A percentile compares a stretch with the other conserved stretches of the same genome.
phyloP scores from a whole-genome alignment of 2,888 invertebrate species.

The Mythimna pallens region DNA sequence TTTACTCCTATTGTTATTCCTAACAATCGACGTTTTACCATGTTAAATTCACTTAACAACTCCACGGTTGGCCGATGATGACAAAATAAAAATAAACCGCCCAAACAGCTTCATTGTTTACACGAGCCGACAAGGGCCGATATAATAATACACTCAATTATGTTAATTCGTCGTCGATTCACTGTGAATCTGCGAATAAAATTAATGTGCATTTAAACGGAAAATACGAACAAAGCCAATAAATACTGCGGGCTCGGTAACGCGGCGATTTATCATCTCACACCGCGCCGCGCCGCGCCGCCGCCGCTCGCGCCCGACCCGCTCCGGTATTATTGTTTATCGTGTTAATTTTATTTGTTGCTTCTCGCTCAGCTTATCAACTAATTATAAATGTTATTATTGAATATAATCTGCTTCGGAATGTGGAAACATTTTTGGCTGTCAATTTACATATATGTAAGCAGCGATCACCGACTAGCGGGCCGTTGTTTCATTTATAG shows the following conservation, averaged over 20 bases:
- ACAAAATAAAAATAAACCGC: slow-evolving; percentile 68
- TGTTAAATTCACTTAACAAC: slow-evolving; percentile 47
- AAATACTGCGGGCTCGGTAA: slow-evolving; percentile 82
- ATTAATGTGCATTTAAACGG: slow-evolving; percentile 88
- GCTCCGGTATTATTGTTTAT: slow-evolving; percentile 83
- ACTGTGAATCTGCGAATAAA: slow-evolving; percentile 87
- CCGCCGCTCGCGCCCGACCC: slow-evolving; percentile 45
- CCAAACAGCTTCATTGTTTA: slow-evolving; percentile 70
- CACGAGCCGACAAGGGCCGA: slow-evolving; percentile 75
- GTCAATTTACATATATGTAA: slow-evolving; percentile 77
- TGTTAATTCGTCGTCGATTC: slow-evolving; percentile 88
- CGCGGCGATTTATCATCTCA: slow-evolving; percentile 86
- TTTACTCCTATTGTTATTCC: slow-evolving; percentile 26
- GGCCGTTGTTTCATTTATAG: slow-evolving; percentile 76
- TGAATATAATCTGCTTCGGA: slow-evolving; percentile 81
- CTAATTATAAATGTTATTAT: slow-evolving; percentile 85
- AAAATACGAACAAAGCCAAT: slow-evolving; percentile 87
- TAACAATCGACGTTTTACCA: slow-evolving; percentile 27
- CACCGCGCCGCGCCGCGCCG: slow-evolving; percentile 68
- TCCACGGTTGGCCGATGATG: slow-evolving; percentile 48
- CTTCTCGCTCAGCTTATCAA: slow-evolving; percentile 82
- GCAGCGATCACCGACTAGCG: slow-evolving; percentile 71
- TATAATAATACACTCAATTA: slow-evolving; percentile 86
- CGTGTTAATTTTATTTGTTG: slow-evolving; percentile 88
- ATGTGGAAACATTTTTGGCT: slow-evolving; percentile 83